Conservation (phyloP, 2,888 invertebrate genomes). For the Mythimna loreyi region DNA sequence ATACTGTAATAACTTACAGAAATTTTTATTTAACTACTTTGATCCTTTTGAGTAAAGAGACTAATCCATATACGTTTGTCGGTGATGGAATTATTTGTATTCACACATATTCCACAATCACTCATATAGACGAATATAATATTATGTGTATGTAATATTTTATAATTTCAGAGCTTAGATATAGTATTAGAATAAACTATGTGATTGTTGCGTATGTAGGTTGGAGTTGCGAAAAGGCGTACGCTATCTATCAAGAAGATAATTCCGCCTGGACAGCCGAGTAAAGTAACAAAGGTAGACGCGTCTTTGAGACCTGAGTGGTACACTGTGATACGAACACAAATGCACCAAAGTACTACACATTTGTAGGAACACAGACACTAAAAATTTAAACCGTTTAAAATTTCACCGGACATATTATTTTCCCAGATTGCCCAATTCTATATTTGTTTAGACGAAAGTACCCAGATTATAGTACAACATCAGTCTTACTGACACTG, state of each 20-base stretch:
- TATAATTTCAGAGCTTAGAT: slow-evolving; percentile 40
- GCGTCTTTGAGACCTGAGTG: slow-evolving; percentile 59
- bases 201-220: slow-evolving; percentile 79
- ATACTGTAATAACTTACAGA: neutral
- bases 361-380: slow-evolving; percentile 24
- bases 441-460: slow-evolving; percentile 9
- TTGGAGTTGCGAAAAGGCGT: slow-evolving; percentile 86
- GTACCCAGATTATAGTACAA: neutral
- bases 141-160: slow-evolving; percentile 48
- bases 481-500: slow-evolving; percentile 19
- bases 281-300: slow-evolving; percentile 83
- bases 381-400: slow-evolving; percentile 3
- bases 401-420: slow-evolving; percentile 34
- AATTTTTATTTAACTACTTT: neutral
- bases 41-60: slow-evolving; percentile 34
- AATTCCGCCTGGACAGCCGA: slow-evolving; percentile 84
- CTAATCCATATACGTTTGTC: slow-evolving; percentile 26
- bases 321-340: slow-evolving; percentile 81
- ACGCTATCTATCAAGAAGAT: slow-evolving; percentile 90
- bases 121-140: slow-evolving; percentile 28
- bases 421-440: slow-evolving; percentile 34
- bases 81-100: slow-evolving; percentile 51
- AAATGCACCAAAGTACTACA: slow-evolving; percentile 62
- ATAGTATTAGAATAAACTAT: slow-evolving; percentile 59
- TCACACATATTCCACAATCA: slow-evolving; percentile 56